Percentiles rank a stretch among this genome's conserved stretches.
Evolutionary conservation across 2,888 invertebrate genomes (phyloP).

Genomic region (Dasypogon diadema): DNA sequence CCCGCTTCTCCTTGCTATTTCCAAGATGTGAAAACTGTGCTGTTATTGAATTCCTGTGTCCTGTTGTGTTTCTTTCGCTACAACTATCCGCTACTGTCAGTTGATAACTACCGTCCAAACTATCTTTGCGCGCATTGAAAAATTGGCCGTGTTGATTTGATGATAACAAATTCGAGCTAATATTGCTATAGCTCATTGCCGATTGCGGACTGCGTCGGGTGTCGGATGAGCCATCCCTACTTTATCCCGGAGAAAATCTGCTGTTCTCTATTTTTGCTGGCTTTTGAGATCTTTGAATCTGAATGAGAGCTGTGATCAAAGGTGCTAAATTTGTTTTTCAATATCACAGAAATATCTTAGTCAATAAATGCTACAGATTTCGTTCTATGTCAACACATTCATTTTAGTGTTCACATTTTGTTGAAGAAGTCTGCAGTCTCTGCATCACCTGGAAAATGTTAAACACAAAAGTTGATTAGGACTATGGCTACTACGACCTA

Average conservation of each 20-base stretch:
- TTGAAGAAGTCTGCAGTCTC: no score
- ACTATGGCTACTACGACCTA: no score
- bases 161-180: conserved; percentile 48
- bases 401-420: no score
- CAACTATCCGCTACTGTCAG: conserved; percentile 21
- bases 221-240: conserved; percentile 21
- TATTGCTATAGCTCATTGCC: conserved; percentile 52
- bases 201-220: conserved; percentile 15
- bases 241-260: background rate
- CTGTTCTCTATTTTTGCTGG: background rate
- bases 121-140: conserved; percentile 32
- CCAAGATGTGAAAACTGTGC: conserved; percentile 26
- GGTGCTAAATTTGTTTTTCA: no score
- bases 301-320: no score
- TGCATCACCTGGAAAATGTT: no score
- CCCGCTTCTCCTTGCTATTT: conserved; percentile 9
- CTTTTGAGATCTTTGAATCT: background rate
- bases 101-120: conserved; percentile 39
- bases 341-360: no score
- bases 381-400: no score
- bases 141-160: conserved; percentile 26
- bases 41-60: background rate
- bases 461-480: no score
- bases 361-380: no score
- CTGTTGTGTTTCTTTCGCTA: background rate